Conservation (phyloP, 2,113 vertebrate genomes). For the Oenanthe melanoleuca region DNA sequence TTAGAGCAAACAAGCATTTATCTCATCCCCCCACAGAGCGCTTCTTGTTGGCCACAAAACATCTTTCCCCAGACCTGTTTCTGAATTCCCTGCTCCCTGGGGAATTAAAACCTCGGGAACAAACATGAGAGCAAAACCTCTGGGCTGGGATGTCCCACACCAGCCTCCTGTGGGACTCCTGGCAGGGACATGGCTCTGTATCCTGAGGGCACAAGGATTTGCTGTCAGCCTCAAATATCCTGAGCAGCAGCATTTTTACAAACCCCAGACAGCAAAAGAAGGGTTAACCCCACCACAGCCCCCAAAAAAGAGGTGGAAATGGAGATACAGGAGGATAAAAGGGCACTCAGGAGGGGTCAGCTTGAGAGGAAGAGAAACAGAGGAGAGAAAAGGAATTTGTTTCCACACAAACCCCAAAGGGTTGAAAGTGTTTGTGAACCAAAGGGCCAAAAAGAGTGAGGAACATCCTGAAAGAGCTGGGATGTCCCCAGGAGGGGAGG, state of each 20-base stretch:
- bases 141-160: neutral
- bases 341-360: constrained; percentile 3
- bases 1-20: neutral
- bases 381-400: constrained; percentile 16
- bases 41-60: neutral
- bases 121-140: neutral
- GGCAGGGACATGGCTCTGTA: accelerated
- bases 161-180: no score
- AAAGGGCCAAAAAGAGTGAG: neutral
- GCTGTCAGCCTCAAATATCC: neutral
- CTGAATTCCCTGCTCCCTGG: neutral
- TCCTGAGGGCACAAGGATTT: accelerated
- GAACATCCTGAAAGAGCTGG: neutral
- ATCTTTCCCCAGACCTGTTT: neutral
- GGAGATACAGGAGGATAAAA: constrained; percentile 26
- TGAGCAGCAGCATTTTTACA: neutral
- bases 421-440: neutral
- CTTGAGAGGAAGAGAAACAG: constrained; percentile 1
- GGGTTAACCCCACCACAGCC: neutral
- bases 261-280: neutral
- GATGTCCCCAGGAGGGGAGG: neutral
- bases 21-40: neutral
- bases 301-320: neutral
- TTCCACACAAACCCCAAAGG: neutral
- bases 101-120: accelerated